A percentile compares a stretch with the other conserved stretches of the same genome.
phyloP scores from a whole-genome alignment of 2,113 vertebrate species.

The Pavo muticus region DNA sequence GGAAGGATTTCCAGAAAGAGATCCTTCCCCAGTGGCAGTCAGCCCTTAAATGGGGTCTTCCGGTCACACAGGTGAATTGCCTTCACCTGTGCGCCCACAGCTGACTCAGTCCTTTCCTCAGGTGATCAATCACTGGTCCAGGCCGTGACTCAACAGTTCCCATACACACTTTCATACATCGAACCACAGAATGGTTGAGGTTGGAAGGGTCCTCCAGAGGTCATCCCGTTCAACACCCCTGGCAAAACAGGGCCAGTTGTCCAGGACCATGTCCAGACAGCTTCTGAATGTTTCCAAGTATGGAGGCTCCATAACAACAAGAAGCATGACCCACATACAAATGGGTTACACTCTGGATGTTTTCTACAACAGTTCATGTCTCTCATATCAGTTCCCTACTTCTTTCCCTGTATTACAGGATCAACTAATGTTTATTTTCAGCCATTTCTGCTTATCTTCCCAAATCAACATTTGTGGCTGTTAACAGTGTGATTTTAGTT shows the following conservation, averaged over 20 bases:
- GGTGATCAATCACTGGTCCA: no score
- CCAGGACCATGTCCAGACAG: no score
- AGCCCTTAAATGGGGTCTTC: no score
- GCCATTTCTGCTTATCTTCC: neutral
- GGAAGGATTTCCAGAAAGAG: no score
- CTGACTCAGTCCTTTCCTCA: no score
- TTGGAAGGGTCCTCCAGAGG: neutral
- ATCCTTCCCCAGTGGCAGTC: no score
- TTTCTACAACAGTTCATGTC: neutral
- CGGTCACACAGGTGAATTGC: no score
- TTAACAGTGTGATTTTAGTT: neutral
- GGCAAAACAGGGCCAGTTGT: neutral
- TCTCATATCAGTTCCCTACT: neutral
- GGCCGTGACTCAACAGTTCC: no score
- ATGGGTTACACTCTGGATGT: accelerated
- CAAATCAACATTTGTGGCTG: neutral
- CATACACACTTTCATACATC: neutral
- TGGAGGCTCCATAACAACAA: neutral
- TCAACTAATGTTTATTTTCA: neutral
- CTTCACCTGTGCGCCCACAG: no score
- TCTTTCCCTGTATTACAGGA: neutral
- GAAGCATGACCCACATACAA: neutral
- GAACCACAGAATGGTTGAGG: neutral
- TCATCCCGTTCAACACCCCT: neutral
- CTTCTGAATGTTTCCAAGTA: no score